These are phyloP conservation scores for Galbula dea DNA, from an alignment of 2,113 vertebrate species.

Conservation along the genomic window DNA sequence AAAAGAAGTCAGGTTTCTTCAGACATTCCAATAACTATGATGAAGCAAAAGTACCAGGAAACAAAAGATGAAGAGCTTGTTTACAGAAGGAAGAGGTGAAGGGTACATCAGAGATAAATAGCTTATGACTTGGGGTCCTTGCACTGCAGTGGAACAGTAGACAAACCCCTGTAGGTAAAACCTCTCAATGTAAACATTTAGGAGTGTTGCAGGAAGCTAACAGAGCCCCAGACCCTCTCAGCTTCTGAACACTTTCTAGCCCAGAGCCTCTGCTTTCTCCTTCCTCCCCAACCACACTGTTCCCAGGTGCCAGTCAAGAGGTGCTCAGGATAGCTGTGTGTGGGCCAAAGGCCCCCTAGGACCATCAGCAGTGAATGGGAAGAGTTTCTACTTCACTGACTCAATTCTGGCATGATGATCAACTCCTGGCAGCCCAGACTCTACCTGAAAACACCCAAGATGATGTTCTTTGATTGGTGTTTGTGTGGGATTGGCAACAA, in stretches of 20 bases:
- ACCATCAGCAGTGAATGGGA: background rate
- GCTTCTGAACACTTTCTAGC: background rate
- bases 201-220: background rate
- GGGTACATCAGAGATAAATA: conserved; percentile 18
- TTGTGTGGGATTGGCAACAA: background rate
- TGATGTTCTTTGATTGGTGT: background rate
- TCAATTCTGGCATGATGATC: background rate
- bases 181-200: conserved; percentile 66
- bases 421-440: background rate
- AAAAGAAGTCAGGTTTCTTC: background rate
- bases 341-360: background rate
- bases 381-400: background rate
- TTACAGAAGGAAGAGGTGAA: background rate
- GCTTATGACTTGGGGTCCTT: conserved; percentile 26
- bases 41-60: background rate
- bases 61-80: background rate
- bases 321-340: background rate
- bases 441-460: background rate
- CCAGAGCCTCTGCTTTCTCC: background rate
- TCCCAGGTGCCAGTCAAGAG: background rate
- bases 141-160: conserved; percentile 5
- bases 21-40: background rate
- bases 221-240: background rate
- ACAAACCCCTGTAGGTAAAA: background rate
- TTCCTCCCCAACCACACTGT: background rate